Evolutionary conservation across 2,797 vertebrate species (phyloP).

Genomic region (Gallinago solitaria): DNA sequence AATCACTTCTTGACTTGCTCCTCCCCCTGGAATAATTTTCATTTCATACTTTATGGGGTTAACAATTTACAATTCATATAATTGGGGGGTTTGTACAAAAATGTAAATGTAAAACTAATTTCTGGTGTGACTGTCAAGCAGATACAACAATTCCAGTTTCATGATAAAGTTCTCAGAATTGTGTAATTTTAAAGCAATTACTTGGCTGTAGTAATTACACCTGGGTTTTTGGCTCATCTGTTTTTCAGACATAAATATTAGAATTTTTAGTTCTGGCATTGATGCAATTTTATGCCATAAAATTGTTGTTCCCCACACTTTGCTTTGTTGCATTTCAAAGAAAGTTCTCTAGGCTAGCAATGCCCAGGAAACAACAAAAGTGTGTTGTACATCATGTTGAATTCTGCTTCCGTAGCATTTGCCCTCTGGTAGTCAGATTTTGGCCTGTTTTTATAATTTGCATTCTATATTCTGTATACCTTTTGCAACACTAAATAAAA

Average conservation of each 20-base stretch:
- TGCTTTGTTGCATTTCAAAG: neutral
- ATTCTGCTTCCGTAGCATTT: neutral
- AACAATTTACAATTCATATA: neutral
- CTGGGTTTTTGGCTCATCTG: neutral
- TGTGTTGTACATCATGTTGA: rapidly evolving
- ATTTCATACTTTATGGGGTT: neutral
- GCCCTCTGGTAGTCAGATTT: neutral
- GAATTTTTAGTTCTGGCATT: neutral
- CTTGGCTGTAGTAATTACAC: neutral
- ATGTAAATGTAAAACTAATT: neutral
- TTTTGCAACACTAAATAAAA: neutral
- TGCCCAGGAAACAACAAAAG: neutral
- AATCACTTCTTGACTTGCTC: neutral
- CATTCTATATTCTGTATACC: neutral
- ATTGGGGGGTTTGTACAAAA: neutral
- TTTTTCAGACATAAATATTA: neutral
- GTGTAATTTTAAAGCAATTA: neutral
- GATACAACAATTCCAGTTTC: neutral
- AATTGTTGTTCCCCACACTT: neutral
- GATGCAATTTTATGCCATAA: neutral
- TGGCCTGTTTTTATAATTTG: neutral
- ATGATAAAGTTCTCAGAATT: neutral
- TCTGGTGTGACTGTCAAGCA: neutral
- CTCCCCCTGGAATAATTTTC: neutral
- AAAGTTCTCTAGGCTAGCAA: neutral